Evolutionary conservation across 2,888 invertebrate species (phyloP).

Genomic region (Drosophila merina): DNA sequence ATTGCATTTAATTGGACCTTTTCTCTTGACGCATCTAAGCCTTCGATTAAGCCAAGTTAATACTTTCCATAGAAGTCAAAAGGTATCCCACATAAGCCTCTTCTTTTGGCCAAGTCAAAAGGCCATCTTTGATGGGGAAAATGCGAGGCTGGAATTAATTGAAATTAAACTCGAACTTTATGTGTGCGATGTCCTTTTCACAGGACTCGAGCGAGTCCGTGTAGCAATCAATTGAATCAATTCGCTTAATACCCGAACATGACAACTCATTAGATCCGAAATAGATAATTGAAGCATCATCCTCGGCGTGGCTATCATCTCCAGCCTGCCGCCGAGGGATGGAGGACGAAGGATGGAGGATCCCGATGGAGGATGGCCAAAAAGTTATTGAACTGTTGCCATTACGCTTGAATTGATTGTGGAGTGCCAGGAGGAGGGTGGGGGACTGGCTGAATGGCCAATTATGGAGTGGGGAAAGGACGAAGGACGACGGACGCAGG

Average conservation of each 20-base stretch:
- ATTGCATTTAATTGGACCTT: background rate
- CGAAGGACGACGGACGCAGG: background rate
- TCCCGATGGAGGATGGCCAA: constrained; percentile 63
- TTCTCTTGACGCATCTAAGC: background rate
- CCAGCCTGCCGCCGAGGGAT: constrained; percentile 1
- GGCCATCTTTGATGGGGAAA: background rate
- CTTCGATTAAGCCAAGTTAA: too few species aligned
- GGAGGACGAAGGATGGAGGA: background rate
- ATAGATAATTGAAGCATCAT: constrained; percentile 44
- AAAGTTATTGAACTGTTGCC: constrained; percentile 81
- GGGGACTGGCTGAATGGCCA: constrained; percentile 33
- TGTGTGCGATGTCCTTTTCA: background rate
- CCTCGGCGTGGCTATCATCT: constrained; percentile 23
- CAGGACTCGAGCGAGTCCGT: too few species aligned
- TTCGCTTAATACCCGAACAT: constrained; percentile 36
- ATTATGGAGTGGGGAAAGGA: constrained; percentile 16
- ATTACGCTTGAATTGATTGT: constrained; percentile 78
- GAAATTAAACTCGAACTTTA: constrained; percentile 25
- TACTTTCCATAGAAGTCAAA: background rate
- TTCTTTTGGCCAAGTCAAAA: background rate
- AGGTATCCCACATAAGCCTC: background rate
- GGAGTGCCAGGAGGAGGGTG: constrained; percentile 16
- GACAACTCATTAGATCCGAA: constrained; percentile 44
- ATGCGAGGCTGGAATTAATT: background rate
- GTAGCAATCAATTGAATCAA: constrained; percentile 32